Evolutionary conservation across 2,888 invertebrate genomes (phyloP), one percentile per base, ranked within the genome.

Genomic region (Epirrhoe alternata): DNA sequence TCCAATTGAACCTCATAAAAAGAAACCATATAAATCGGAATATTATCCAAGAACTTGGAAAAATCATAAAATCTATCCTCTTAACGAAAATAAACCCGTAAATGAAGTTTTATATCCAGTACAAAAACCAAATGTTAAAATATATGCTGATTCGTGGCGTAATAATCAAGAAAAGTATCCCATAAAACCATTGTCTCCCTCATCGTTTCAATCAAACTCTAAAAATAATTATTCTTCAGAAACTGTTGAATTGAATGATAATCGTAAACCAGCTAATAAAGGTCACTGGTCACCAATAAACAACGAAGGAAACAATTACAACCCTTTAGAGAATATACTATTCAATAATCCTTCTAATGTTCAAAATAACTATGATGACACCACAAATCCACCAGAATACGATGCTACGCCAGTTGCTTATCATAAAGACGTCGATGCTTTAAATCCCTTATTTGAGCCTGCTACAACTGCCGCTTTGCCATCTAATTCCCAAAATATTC

Each of bases 211-310:
- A 50, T 3, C 42, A 31, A 50, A 62, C 6, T 24, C 30, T 7
- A n/a, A 14, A 16, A 50, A 3, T 16, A 55, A 6, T 16, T 38
- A 24, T 16, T 31, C 6, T 17, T 14, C 16, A 7, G 24, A 61
- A 35, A 4, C 24, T 49, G 24, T 10, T 16, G 42, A 30, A 16
- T 7, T 14, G 0, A 58, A 58, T 35, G 49, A 49, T 1, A 31
- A 54, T 60, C 42, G 12, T 45, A 63, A 35, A 6, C 42, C 42
- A 31, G 42, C 4, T 42, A 30, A 50, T 50, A 50, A 35, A 30
- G n/a, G 42, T 56, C 50, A 33, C 38, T 10, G 12, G 17, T 6
- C 12, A 12, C 50, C 55, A 38, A 42, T 7, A 50, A 50, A 42
- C 6, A 55, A 50, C 16, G 24, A 35, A 52, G 56, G 47, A 6